Evolutionary conservation across 1,140 invertebrate species (phyloP), one percentile per base, ranked within the genome.

Genomic region (Anoplophora glabripennis): DNA sequence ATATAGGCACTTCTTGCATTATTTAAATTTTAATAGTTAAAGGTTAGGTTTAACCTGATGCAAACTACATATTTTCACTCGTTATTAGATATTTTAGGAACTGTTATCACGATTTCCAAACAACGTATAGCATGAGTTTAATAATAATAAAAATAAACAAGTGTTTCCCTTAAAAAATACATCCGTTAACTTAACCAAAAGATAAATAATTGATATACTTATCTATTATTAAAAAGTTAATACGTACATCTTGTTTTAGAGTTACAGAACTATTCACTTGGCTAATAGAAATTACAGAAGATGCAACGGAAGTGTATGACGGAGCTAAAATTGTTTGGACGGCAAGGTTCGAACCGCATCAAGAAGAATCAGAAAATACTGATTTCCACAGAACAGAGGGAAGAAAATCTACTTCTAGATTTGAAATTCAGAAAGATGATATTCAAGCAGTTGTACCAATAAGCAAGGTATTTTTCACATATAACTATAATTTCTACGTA

Each of bases 371-470:
- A 72, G 33, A 77, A 66, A 14, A 77, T 74, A 7, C 48, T 55
- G 66, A 68, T 57, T 67, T 68, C 68, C 77, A 83, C 34, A 57
- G 42, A 51, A 63, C 56, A 17, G 74, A 74, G 64, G 85, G 77
- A 73, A 84, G 80, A 38, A 93, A 91, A 71, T 76, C 90, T n/a
- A 86, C 87, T 42, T 89, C 90, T 4, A 80, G 89, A 60, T 81
- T 96, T 3, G 90, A 94, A 72, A 90, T 96, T 64, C 90, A 94
- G 71, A 96, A 96, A 75, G 94, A 97, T 74, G 91, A 95, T 71
- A 93, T 94, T 37, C 92, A 96, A 77, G 90, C 92, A 1, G 92
- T 97, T 21, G 80, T 97, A 18, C 93, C 94, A 5, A 95, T 97
- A 72, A 92, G 94, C 35, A 96, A 96, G 87, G 93, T 94, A 79